Base-by-base conservation (phyloP, 1,140 invertebrate species). In the Orchesella cincta region DNA sequence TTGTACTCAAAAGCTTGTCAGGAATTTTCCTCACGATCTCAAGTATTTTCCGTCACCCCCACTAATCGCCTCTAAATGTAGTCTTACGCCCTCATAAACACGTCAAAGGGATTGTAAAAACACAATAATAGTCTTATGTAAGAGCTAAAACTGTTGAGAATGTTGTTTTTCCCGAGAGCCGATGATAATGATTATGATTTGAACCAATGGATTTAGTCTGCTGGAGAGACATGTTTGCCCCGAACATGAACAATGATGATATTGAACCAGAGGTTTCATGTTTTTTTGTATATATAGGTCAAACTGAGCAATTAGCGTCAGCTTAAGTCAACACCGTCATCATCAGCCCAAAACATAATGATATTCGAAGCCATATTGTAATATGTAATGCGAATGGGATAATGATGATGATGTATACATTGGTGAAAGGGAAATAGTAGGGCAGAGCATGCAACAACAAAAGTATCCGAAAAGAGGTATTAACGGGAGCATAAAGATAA, bases 261-360 rank as follows among this genome's bases (percentile, higher is more conserved):
- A 46, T 5, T 46, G 39, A 18, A 46, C 18, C 39, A 57, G 12
- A 18, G 54, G 3, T 57, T 57, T 57, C 26, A 23, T 57, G 8
- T 57, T 57, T n/a, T 57, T 57, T 57, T 23, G 3, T 57, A n/a
- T 26, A 57, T 12, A n/a, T 18, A n/a, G 54, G 3, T 57, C 5
- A 57, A n/a, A 57, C 8, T n/a, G 54, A 57, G 54, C 54, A 57
- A 57, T 57, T 57, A 57, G 54, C 26, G 54, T 57, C 54, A 16
- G 12, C 54, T 26, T 23, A 57, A n/a, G 54, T 57, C 54, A 57
- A 57, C 54, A 57, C 54, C 26, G 14, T 5, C 23, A 26, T 57
- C n/a, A 26, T 57, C 23, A 16, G 26, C 54, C 12, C 54, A 26
- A 12, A 57, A 57, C 54, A n/a, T n/a, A 57, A 57, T 57, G 26